Conservation (phyloP, 1,140 invertebrate genomes). For the Galleria mellonella region DNA sequence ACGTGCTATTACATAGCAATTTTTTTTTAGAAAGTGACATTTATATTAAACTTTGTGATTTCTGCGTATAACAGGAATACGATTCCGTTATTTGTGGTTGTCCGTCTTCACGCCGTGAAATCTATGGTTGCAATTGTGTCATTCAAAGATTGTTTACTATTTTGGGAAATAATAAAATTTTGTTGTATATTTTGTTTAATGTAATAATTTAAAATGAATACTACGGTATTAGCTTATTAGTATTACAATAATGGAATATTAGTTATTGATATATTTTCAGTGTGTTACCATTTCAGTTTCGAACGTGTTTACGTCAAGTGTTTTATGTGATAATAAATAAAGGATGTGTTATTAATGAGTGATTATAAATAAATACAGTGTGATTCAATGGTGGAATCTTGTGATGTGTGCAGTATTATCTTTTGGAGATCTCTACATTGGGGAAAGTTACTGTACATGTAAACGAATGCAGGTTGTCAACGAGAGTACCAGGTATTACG, state of each 20-base stretch:
- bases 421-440: constrained; percentile 3
- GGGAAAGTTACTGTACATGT: constrained; percentile 17
- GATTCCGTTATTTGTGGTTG: constrained; percentile 65
- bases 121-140: constrained; percentile 71
- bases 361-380: constrained; percentile 6
- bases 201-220: constrained; percentile 10
- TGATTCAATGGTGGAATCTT: constrained; percentile 2
- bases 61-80: constrained; percentile 35
- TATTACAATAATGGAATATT: constrained; percentile 12
- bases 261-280: constrained; percentile 6
- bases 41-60: not conserved
- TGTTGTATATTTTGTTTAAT: constrained; percentile 15
- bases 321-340: constrained; percentile 32
- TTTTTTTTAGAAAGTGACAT: no score
- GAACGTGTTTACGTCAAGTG: constrained; percentile 63
- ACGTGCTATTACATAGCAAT: no score
- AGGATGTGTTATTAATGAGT: constrained; percentile 6
- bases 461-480: constrained; percentile 31
- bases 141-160: constrained; percentile 67
- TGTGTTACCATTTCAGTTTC: constrained; percentile 15
- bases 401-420: constrained; percentile 10
- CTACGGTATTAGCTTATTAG: constrained; percentile 8
- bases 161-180: constrained; percentile 39
- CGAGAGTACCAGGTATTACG: constrained; percentile 14
- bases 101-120: constrained; percentile 55